Evolutionary conservation across 1,140 invertebrate genomes (phyloP), one percentile per base, ranked within the genome.

Genomic region (Drosophila santomea): DNA sequence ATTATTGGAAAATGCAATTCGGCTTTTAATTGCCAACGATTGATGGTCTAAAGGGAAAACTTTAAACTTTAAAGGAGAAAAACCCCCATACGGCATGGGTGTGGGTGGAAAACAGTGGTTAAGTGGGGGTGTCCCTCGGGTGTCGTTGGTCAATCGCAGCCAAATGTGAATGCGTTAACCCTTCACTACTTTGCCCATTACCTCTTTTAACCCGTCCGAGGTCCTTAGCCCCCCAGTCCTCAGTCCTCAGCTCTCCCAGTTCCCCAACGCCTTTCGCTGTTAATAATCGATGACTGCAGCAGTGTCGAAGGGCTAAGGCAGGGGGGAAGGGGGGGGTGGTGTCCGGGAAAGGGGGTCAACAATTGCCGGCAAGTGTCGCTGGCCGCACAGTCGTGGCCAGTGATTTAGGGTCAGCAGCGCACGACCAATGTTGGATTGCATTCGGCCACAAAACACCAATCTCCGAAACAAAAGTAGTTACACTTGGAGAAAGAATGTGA

Each of bases 1-100:
- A 80, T 83, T 83, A 84, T 85, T 84, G 81, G 80, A 80, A 85
- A 84, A 84, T 77, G 80, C 75, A 64, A 64, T 80, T 74, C 66
- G 75, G 74, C 55, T 83, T 82, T 83, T 82, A 82, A 82, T 83
- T 82, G 79, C 80, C 60, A 61, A 69, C 80, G 83, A 83, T 83
- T 83, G 80, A 79, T 82, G 74, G 59, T 47, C 74, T 32, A 64
- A 68, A 54, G 50, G 43, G 32, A 45, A 25, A 39, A 50, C 38
- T 76, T 76, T 66, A 69, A 63, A 61, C 58, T 64, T 85, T 73
- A 57, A 80, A 59, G 12, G n/a, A 14, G 36, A 62, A 45, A 50
- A 50, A 15, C 1, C 10, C 7, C 28, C 7, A 32, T 10, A 32
- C 4, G 7, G 7, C 5, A 15, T 39, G 47, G 47, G 1, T 11